Evolutionary conservation across 23 tunicate species (phyloP).

Genomic region (Ciona savignyi): DNA sequence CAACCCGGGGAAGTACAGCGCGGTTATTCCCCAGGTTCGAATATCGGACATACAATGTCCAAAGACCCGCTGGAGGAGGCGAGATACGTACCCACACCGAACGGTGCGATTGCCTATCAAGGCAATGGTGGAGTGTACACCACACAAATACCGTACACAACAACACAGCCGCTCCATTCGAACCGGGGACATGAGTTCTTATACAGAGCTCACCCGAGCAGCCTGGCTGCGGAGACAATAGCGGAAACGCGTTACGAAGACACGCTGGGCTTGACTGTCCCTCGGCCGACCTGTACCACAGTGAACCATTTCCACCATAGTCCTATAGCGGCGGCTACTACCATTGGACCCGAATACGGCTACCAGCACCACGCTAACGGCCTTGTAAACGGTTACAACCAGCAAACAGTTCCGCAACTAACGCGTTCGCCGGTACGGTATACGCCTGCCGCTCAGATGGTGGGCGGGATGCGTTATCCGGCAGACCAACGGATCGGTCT

Average conservation of each 20-base stretch:
- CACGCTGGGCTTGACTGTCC: slow-evolving; percentile 2
- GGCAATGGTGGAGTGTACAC: slow-evolving; percentile 18
- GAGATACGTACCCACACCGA: slow-evolving; percentile 11
- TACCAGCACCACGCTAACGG: not conserved
- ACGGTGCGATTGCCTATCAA: slow-evolving; percentile 2
- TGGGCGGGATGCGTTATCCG: not conserved
- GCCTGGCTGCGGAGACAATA: not conserved
- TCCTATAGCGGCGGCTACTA: slow-evolving; percentile 25
- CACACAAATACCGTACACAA: slow-evolving; percentile 15
- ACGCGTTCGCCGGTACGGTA: slow-evolving; percentile 14
- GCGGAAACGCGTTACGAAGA: slow-evolving; percentile 17
- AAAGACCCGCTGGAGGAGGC: slow-evolving; percentile 4
- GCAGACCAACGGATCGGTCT: not conserved
- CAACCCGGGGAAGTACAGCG: slow-evolving; percentile 21
- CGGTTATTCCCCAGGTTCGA: slow-evolving; percentile 23
- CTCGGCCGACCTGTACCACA: slow-evolving; percentile 28
- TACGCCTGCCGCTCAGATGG: slow-evolving; percentile 17
- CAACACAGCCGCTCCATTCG: slow-evolving; percentile 13
- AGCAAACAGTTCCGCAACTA: slow-evolving; percentile 1
- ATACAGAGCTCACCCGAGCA: slow-evolving; percentile 21
- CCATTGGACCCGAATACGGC: slow-evolving; percentile 1
- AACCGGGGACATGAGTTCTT: slow-evolving; percentile 31
- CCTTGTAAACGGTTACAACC: slow-evolving; percentile 3
- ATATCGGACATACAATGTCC: not conserved
- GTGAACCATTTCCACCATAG: slow-evolving; percentile 45